Evolutionary conservation across 2,888 invertebrate genomes (phyloP).

Genomic region (Halictus ligatus): DNA sequence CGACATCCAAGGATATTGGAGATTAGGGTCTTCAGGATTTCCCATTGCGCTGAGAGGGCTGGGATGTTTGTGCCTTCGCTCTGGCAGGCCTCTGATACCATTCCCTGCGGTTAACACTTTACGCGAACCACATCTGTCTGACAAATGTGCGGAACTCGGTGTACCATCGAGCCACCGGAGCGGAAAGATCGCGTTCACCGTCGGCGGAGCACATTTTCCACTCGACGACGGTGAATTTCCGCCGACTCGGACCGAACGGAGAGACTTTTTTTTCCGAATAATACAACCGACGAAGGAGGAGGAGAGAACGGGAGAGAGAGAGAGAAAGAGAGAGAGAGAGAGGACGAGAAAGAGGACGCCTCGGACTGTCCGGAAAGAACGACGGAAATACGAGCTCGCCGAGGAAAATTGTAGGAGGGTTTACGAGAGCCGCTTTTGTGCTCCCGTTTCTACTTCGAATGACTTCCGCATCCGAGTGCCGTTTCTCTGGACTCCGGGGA

Average conservation of each 20-base stretch:
- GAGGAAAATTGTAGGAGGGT: constrained; percentile 62
- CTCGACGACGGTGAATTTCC: constrained; percentile 1
- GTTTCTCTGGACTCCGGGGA: constrained; percentile 35
- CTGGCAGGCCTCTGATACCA: background rate
- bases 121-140: background rate
- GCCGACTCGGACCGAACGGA: background rate
- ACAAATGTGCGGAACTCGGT: constrained; percentile 7
- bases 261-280: background rate
- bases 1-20: background rate
- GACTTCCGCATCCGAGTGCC: constrained; percentile 67
- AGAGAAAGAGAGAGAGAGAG: background rate
- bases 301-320: background rate
- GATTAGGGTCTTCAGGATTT: background rate
- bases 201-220: constrained; percentile 4
- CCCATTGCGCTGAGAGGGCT: too few relatives aligned
- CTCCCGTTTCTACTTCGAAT: constrained; percentile 43
- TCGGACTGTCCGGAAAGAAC: constrained; percentile 42
- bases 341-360: background rate
- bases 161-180: background rate
- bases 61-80: background rate
- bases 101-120: background rate
- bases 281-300: background rate
- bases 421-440: constrained; percentile 60
- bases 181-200: constrained; percentile 9
- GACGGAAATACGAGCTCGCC: constrained; percentile 47